These are phyloP conservation scores for Teleogryllus occipitalis DNA, from an alignment of 1,140 invertebrate genomes.

Conservation along the genomic window DNA sequence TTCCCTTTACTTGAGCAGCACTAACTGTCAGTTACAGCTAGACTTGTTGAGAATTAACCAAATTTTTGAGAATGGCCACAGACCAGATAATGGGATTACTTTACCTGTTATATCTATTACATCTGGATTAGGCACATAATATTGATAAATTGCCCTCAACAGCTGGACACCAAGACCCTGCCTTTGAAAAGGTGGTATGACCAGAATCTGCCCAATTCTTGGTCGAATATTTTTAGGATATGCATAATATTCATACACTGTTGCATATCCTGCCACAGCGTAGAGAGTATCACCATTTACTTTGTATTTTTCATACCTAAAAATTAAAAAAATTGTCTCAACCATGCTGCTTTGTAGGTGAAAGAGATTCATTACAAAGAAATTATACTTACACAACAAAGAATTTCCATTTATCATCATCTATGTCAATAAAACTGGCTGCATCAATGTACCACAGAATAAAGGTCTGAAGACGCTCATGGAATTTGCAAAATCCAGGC, in stretches of 20 bases:
- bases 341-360: neutral
- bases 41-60: too few relatives aligned
- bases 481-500: slow-evolving; percentile 68
- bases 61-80: neutral
- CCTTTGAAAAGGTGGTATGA: slow-evolving; percentile 82
- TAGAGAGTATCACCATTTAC: slow-evolving; percentile 55
- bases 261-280: slow-evolving; percentile 76
- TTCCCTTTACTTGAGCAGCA: too few relatives aligned
- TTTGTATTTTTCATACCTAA: slow-evolving; percentile 75
- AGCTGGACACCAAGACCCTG: slow-evolving; percentile 73
- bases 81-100: slow-evolving; percentile 21
- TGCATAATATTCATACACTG: slow-evolving; percentile 91
- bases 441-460: slow-evolving; percentile 94
- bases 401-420: slow-evolving; percentile 87
- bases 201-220: slow-evolving; percentile 82
- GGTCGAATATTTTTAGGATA: slow-evolving; percentile 81
- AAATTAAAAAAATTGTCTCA: slow-evolving; percentile 19
- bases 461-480: slow-evolving; percentile 81
- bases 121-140: slow-evolving; percentile 55
- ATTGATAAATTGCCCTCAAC: slow-evolving; percentile 67
- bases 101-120: slow-evolving; percentile 81
- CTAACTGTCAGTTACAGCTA: too few relatives aligned
- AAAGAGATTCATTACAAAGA: neutral
- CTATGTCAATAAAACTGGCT: slow-evolving; percentile 81
- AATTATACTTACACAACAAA: slow-evolving; percentile 70